phyloP scores from a whole-genome alignment of 2,888 invertebrate species.

The Alloplasta piceator region DNA sequence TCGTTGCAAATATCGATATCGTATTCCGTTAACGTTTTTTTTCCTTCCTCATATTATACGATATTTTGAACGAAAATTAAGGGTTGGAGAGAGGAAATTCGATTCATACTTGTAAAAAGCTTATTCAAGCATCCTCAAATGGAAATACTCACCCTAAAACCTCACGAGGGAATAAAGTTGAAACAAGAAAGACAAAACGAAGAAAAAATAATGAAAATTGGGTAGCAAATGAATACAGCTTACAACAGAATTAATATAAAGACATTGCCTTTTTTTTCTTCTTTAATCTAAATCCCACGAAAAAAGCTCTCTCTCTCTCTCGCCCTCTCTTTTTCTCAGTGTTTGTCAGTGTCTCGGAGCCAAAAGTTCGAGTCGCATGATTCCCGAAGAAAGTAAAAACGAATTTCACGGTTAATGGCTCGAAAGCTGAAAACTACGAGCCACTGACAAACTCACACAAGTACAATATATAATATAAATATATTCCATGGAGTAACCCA shows the following conservation, averaged over 20 bases:
- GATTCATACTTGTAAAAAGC: too few species aligned
- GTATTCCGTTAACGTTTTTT: slow-evolving; percentile 28
- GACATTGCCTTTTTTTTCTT: slow-evolving; percentile 29
- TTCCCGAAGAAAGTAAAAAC: slow-evolving; percentile 61
- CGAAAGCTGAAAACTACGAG: slow-evolving; percentile 68
- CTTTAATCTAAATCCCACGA: slow-evolving; percentile 56
- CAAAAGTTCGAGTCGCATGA: slow-evolving; percentile 72
- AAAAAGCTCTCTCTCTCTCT: slow-evolving; percentile 8
- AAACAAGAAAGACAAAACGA: slow-evolving; percentile 4
- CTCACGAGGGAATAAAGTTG: background rate
- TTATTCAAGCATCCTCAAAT: too few species aligned
- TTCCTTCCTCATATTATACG: slow-evolving; percentile 8
- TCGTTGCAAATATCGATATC: slow-evolving; percentile 40
- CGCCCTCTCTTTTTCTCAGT: background rate
- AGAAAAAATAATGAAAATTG: slow-evolving; percentile 25
- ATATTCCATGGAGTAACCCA: slow-evolving; percentile 53
- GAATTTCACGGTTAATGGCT: slow-evolving; percentile 68
- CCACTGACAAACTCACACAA: slow-evolving; percentile 60
- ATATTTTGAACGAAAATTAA: background rate
- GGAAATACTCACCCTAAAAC: too few species aligned
- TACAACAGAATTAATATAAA: slow-evolving; percentile 61
- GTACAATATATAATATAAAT: slow-evolving; percentile 55
- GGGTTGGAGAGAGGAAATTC: too few species aligned
- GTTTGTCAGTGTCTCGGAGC: slow-evolving; percentile 68
- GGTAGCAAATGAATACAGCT: slow-evolving; percentile 73